A percentile compares a stretch with the other conserved stretches of the same genome.
phyloP scores from a whole-genome alignment of 2,888 invertebrate species.

The Heteropelma amictum region DNA sequence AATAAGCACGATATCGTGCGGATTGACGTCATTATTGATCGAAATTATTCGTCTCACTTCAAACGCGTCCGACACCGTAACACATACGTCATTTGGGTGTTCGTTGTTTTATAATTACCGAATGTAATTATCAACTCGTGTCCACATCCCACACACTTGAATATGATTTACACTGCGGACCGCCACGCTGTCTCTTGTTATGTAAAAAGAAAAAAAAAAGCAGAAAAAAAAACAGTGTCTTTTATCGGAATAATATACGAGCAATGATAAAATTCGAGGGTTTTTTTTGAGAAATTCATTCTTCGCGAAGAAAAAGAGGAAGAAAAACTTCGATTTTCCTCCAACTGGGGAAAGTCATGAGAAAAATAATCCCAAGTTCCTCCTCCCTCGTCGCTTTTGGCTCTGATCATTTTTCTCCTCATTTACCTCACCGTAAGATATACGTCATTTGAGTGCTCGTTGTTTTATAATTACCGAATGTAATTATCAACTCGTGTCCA shows the following conservation, averaged over 20 bases:
- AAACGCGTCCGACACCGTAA: too few relatives aligned
- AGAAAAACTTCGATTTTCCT: too few relatives aligned
- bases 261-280: neutral
- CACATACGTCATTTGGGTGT: conserved; percentile 24
- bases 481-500: conserved; percentile 46
- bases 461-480: conserved; percentile 41
- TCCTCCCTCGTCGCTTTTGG: too few relatives aligned
- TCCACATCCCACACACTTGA: conserved; percentile 25
- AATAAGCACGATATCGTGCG: neutral
- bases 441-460: conserved; percentile 30
- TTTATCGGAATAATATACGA: conserved; percentile 49
- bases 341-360: too few relatives aligned
- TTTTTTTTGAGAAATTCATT: neutral
- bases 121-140: conserved; percentile 44
- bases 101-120: conserved; percentile 39
- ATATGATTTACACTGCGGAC: conserved; percentile 48
- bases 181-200: conserved; percentile 53
- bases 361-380: too few relatives aligned
- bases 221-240: conserved; percentile 43
- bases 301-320: too few relatives aligned
- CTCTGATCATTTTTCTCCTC: neutral
- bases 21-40: neutral
- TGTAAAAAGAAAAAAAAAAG: conserved; percentile 48
- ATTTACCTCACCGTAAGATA: conserved; percentile 21
- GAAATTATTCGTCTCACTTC: too few relatives aligned